Conservation (phyloP, 1,140 invertebrate species). For the Thaumetopoea pityocampa region DNA sequence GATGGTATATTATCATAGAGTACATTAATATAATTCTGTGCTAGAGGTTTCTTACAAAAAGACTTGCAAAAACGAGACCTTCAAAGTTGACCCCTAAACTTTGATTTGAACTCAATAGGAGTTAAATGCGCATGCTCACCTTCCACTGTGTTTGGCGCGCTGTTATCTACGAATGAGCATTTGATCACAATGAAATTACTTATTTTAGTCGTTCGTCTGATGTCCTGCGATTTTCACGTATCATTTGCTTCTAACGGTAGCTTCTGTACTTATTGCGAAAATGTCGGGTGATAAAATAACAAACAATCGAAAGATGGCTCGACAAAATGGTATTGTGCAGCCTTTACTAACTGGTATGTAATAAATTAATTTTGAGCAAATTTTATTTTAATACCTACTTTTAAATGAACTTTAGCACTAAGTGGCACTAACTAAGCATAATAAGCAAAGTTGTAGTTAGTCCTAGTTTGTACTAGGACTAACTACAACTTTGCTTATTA, state of each 20-base stretch:
- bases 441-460: neutral
- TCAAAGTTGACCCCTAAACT: constrained; percentile 44
- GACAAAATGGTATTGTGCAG: constrained; percentile 88
- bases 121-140: constrained; percentile 57
- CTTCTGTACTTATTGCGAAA: constrained; percentile 37
- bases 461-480: no score
- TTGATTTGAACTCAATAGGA: constrained; percentile 47
- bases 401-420: constrained; percentile 5
- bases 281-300: constrained; percentile 59
- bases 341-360: constrained; percentile 84
- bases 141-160: constrained; percentile 69
- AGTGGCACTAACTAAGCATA: neutral
- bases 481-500: no score
- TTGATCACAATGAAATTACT: constrained; percentile 64
- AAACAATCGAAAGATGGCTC: constrained; percentile 53
- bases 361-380: constrained; percentile 40
- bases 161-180: constrained; percentile 45
- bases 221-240: constrained; percentile 52
- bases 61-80: no score
- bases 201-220: constrained; percentile 56
- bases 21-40: no score
- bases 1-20: no score
- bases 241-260: constrained; percentile 17
- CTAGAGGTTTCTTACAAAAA: no score
- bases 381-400: constrained; percentile 46